These are phyloP conservation scores for Holocentrus rufus DNA, from an alignment of 2,797 vertebrate genomes.

Conservation along the genomic window DNA sequence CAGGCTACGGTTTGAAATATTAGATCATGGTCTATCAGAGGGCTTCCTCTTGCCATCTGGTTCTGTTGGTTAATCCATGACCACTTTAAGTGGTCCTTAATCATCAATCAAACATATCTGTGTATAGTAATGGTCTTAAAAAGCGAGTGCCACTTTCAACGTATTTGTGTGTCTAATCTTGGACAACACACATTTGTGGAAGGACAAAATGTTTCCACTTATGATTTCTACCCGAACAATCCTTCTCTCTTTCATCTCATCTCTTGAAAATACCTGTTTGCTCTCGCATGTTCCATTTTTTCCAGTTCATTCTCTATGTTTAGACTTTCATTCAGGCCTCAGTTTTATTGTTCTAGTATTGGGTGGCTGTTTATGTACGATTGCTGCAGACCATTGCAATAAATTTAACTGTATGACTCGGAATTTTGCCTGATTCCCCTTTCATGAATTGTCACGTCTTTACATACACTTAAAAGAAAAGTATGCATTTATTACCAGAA, in stretches of 20 bases:
- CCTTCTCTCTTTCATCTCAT: background rate
- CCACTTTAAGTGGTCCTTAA: constrained; percentile 26
- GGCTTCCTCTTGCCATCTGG: constrained; percentile 66
- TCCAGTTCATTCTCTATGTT: background rate
- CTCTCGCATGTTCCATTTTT: background rate
- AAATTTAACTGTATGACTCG: too few species aligned
- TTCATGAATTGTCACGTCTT: background rate
- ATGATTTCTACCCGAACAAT: background rate
- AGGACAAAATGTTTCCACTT: too few species aligned
- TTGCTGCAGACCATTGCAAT: background rate
- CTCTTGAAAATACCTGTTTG: background rate
- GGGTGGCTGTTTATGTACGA: background rate
- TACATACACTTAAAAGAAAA: background rate
- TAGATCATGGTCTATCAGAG: constrained; percentile 69
- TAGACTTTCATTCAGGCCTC: constrained; percentile 1
- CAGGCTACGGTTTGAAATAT: constrained; percentile 67
- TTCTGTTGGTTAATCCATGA: constrained; percentile 51
- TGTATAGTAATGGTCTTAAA: constrained; percentile 1
- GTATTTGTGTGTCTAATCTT: too few species aligned
- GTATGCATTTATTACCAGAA: background rate
- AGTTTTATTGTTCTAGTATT: background rate
- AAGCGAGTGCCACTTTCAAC: background rate
- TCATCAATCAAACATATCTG: too few species aligned
- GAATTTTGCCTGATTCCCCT: too few species aligned
- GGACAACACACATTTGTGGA: too few species aligned